Base-by-base conservation (phyloP, 92 coral and sea anemone species). In the Heliopora coerulea region DNA sequence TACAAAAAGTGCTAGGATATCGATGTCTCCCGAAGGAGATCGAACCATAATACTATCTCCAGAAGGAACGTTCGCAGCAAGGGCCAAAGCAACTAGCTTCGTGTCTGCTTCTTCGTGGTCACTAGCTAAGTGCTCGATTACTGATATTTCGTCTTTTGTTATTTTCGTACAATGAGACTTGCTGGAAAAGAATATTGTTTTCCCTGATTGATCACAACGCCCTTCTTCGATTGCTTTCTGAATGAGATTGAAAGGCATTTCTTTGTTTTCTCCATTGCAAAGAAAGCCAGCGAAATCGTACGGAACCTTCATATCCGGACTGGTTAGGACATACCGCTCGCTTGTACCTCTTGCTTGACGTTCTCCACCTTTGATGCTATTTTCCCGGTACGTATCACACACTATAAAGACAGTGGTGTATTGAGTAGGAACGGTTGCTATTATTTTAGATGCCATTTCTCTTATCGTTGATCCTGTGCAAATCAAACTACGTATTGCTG, bases 11-110 rank as follows among this genome's bases (percentile, higher is more conserved):
- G 54, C 60, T 1, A 75, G 57, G 41, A 75, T 75, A 42, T 75
- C 80, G 46, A 41, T 75, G 13, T 75, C 70, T 15, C 80, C 80
- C 5, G 80, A 75, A 17, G 58, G 72, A 23, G 72, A 60, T 21
- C 80, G 72, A 59, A 75, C 28, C 80, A 75, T 59, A 23, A 59
- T 3, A 8, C 58, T 15, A 35, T 75, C 60, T 15, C 30, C 70
- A 12, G 66, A 23, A 3, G 59, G 37, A 15, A 40, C 37, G 24
- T 57, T 58, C 13, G 68, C 54, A 20, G 80, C 80, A 14, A 3
- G 3, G 20, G 26, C 58, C 58, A 50, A 50, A 6, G 58, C 58
- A 17, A 50, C 58, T 23, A 50, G 58, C 58, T 50, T 50, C 17
- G 58, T 50, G 58, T 50, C 58, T 23, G 58, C 58, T 50, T 50